Percentiles rank a stretch among this genome's conserved stretches.
Conservation (phyloP, 2,888 invertebrate species). For the Lasioglossum pauxillum region DNA sequence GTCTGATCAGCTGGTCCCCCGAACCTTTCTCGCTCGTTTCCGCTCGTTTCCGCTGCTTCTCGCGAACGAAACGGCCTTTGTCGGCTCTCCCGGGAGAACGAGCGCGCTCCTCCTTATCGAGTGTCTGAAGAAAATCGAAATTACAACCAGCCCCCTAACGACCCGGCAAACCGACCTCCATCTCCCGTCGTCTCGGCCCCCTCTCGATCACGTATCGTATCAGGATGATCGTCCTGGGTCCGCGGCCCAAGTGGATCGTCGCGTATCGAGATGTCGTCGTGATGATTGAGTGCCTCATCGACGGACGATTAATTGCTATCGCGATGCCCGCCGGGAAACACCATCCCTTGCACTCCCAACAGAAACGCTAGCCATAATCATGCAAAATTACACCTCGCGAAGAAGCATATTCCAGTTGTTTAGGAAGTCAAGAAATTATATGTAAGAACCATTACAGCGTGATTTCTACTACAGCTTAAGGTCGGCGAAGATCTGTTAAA, state of each 20-base stretch:
- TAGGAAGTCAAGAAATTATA: too few species aligned
- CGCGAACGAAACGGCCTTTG: background rate
- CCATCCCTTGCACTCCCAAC: too few species aligned
- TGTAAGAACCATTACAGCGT: too few species aligned
- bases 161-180: constrained; percentile 13
- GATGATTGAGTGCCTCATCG: constrained; percentile 55
- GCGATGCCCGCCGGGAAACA: background rate
- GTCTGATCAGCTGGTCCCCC: constrained; percentile 32
- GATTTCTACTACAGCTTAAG: too few species aligned
- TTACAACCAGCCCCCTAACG: constrained; percentile 51
- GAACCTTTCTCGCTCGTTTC: background rate
- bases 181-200: constrained; percentile 18
- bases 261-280: constrained; percentile 41
- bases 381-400: background rate
- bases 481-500: too few species aligned
- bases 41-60: background rate
- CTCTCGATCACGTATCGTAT: constrained; percentile 42
- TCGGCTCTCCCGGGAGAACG: background rate
- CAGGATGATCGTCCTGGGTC: constrained; percentile 28
- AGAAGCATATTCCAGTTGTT: too few species aligned
- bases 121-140: constrained; percentile 62
- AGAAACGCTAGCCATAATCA: background rate
- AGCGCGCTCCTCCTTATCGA: constrained; percentile 32
- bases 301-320: constrained; percentile 54
- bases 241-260: constrained; percentile 24